These are phyloP conservation scores for Seira musarum DNA, from an alignment of 2,888 invertebrate species.

Conservation along the genomic window DNA sequence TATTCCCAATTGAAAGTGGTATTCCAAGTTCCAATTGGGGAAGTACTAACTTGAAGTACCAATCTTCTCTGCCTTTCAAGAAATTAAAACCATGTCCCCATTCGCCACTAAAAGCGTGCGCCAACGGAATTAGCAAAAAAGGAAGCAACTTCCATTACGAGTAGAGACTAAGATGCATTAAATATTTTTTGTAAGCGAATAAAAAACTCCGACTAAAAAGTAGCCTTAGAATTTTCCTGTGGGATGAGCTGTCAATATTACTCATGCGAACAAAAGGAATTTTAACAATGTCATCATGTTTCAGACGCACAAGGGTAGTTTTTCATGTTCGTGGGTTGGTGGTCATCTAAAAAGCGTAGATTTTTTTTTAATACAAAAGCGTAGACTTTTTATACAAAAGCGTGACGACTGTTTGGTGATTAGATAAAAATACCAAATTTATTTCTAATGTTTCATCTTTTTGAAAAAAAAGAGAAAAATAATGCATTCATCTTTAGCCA, in stretches of 20 bases:
- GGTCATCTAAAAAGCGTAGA: background rate
- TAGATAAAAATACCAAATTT: slow-evolving; percentile 8
- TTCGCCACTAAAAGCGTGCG: background rate
- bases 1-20: too few species aligned
- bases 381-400: slow-evolving; percentile 31
- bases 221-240: too few species aligned
- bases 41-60: too few species aligned
- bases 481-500: background rate
- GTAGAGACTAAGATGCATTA: background rate
- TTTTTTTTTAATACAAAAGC: slow-evolving; percentile 10
- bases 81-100: too few species aligned
- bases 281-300: slow-evolving; percentile 3
- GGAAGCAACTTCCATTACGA: background rate
- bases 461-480: background rate
- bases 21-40: too few species aligned
- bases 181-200: background rate
- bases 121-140: background rate
- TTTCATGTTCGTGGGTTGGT: background rate
- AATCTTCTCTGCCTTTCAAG: too few species aligned
- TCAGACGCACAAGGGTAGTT: background rate
- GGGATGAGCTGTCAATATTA: background rate
- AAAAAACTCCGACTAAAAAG: background rate
- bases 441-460: background rate
- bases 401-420: slow-evolving; percentile 38
- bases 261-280: background rate